Base-by-base conservation (phyloP, 2,797 vertebrate species). In the Intellagama lesueurii region DNA sequence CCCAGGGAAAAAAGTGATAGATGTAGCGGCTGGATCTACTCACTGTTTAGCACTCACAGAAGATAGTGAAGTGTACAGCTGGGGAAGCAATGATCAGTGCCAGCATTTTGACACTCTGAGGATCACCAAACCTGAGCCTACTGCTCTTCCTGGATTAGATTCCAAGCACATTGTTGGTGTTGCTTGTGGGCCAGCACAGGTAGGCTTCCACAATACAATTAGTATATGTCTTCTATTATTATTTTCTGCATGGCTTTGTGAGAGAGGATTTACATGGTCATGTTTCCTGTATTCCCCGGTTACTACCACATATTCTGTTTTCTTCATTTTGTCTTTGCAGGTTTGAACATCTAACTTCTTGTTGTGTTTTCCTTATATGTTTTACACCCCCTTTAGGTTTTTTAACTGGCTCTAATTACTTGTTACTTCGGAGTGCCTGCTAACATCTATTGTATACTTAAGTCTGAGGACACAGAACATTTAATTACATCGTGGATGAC, bases 101-200 rank as follows among this genome's bases (percentile, higher is more conserved):
- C 99, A 99, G 93, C 99, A 99, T 97, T 99, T 99, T 91, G 99
- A 99, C 92, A 99, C 99, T 0, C 96, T 99, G 76, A 98, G 98
- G 83, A 98, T 98, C 92, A 99, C 98, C 91, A 99, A 99, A 96
- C 99, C 99, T 87, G 98, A 99, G 87, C 99, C 99, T 0, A 94
- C 99, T 87, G 98, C 98, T 0, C 97, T 99, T 26, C 99, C 99
- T 0, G 98, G 98, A 8, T 97, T 99, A 87, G 98, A 99, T 93
- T 97, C 98, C 56, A 99, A 99, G 91, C 99, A 99, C 92, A 99
- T 99, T 0, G 97, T 99, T 93, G 99, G 99, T 83, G 98, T 99
- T 94, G 98, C 98, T 89, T 99, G 99, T 89, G 99, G 99, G 2
- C 98, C 99, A 26, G 99, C 98, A 89, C 99, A 99, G 98, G 99